phyloP scores from a whole-genome alignment of 2,888 invertebrate genomes.

The Heliconius erato region DNA sequence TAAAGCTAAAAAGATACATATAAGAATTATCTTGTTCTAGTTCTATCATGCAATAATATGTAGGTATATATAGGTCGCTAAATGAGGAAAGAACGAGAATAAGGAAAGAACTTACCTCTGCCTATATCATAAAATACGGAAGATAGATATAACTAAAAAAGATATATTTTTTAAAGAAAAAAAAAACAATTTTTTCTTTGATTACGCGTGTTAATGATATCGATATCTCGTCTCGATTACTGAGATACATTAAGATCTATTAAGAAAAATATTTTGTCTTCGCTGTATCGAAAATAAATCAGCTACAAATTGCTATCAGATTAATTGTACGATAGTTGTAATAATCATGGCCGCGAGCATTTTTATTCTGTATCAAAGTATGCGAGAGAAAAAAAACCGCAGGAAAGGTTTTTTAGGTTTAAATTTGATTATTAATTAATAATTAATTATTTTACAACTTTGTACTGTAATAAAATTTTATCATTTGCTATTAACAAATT shows the following conservation, averaged over 20 bases:
- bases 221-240: constrained; percentile 8
- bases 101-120: not conserved
- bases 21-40: too few relatives aligned
- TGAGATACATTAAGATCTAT: constrained; percentile 22
- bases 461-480: constrained; percentile 8
- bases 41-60: too few relatives aligned
- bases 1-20: too few relatives aligned
- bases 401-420: not conserved
- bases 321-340: constrained; percentile 70
- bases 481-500: not conserved
- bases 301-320: constrained; percentile 49
- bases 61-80: not conserved
- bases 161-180: not conserved
- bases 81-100: not conserved
- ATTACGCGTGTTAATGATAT: constrained; percentile 19
- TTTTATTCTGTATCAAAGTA: constrained; percentile 46
- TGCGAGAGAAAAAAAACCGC: constrained; percentile 4
- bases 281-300: constrained; percentile 20
- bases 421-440: not conserved
- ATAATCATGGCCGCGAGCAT: constrained; percentile 61
- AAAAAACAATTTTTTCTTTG: not conserved
- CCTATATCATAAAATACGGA: not conserved
- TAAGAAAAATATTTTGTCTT: constrained; percentile 31
- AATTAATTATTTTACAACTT: not conserved
- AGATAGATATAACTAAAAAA: not conserved